phyloP scores from a whole-genome alignment of 2,888 invertebrate species.

The Metalampra italica region DNA sequence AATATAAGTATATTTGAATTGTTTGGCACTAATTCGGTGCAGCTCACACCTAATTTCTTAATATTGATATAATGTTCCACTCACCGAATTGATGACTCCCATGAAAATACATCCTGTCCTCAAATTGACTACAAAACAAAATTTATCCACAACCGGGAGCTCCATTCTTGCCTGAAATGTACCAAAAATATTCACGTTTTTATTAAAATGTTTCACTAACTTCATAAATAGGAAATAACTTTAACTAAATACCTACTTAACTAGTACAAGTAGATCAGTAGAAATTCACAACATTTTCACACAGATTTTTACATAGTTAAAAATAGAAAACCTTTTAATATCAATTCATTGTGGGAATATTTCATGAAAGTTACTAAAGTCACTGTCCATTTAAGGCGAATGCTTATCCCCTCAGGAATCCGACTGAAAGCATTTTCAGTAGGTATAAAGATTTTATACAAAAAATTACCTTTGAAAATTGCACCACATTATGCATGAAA shows the following conservation, averaged over 20 bases:
- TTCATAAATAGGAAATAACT: no score
- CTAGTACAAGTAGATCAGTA: no score
- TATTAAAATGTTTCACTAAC: neutral
- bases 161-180: conserved; percentile 57
- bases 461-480: no score
- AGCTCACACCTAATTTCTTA: no score
- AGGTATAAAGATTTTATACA: neutral
- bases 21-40: no score
- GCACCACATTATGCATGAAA: no score
- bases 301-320: no score
- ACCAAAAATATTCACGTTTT: neutral
- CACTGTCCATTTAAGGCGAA: neutral
- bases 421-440: no score
- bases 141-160: conserved; percentile 66
- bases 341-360: conserved; percentile 12
- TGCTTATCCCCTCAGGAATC: no score
- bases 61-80: neutral
- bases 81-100: conserved; percentile 60
- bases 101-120: conserved; percentile 61
- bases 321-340: neutral
- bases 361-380: neutral
- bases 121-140: conserved; percentile 61
- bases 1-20: no score
- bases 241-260: no score
- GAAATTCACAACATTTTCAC: no score